These are phyloP conservation scores for Dolichotis patagonum DNA, from an alignment of 2,113 vertebrate species.

Conservation along the genomic window DNA sequence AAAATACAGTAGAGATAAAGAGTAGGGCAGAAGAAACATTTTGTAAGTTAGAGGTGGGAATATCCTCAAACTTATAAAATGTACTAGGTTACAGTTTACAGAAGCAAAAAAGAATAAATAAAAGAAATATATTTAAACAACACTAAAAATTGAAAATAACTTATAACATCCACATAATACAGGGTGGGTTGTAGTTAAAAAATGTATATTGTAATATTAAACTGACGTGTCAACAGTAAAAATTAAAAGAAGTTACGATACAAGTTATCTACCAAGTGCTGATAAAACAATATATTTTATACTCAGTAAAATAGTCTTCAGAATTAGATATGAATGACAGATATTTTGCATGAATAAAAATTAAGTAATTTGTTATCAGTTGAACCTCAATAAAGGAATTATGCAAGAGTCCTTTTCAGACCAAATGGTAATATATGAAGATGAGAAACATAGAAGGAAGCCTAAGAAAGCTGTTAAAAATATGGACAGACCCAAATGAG, in stretches of 20 bases:
- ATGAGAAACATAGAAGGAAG: background rate
- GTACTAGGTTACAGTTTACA: background rate
- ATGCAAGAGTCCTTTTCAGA: background rate
- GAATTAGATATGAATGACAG: background rate
- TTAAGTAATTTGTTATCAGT: background rate
- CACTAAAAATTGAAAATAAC: background rate
- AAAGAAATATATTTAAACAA: background rate
- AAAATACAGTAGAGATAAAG: background rate
- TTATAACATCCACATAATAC: background rate
- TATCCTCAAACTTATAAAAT: background rate
- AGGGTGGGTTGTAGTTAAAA: background rate
- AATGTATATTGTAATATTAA: background rate
- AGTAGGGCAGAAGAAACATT: background rate
- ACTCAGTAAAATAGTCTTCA: background rate
- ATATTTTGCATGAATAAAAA: background rate
- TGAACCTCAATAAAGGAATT: background rate
- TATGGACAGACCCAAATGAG: background rate
- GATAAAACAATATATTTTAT: background rate
- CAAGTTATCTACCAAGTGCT: background rate
- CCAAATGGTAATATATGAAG: background rate
- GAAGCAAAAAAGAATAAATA: background rate
- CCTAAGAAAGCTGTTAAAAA: background rate
- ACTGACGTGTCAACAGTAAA: background rate
- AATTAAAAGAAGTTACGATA: background rate
- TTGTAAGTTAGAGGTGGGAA: background rate